phyloP scores from a whole-genome alignment of 1,140 invertebrate genomes.

The Meteorus sp. region DNA sequence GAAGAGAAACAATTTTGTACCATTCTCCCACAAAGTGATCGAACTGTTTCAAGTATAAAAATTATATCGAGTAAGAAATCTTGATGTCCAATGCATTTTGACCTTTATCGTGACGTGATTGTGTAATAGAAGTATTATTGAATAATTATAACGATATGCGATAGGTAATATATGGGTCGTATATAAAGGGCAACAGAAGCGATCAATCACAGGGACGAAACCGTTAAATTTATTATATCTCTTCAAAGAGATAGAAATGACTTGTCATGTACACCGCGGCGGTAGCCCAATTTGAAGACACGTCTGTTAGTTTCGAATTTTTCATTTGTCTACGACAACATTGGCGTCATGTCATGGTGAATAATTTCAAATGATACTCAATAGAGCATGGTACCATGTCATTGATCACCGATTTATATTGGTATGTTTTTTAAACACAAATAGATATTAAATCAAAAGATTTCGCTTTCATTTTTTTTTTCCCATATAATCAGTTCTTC shows the following conservation, averaged over 20 bases:
- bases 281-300: conserved; percentile 20
- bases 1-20: no score
- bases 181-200: neutral
- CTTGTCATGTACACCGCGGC: conserved; percentile 38
- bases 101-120: no score
- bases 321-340: neutral
- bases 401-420: conserved; percentile 20
- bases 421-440: conserved; percentile 2
- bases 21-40: no score
- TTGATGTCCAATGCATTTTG: no score
- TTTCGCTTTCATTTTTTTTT: conserved; percentile 20
- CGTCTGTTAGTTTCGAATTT: conserved; percentile 12
- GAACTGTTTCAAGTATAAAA: no score
- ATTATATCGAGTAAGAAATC: no score
- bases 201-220: no score
- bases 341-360: conserved; percentile 4
- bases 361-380: conserved; percentile 7
- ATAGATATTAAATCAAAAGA: no score
- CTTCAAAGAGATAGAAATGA: no score
- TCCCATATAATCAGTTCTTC: neutral
- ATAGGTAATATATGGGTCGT: neutral
- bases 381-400: conserved; percentile 11
- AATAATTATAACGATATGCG: conserved; percentile 10
- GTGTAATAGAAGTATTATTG: no score
- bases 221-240: no score